Evolutionary conservation across 2,888 invertebrate species (phyloP), one percentile per base, ranked within the genome.

Genomic region (Chalcosyrphus nemorum): DNA sequence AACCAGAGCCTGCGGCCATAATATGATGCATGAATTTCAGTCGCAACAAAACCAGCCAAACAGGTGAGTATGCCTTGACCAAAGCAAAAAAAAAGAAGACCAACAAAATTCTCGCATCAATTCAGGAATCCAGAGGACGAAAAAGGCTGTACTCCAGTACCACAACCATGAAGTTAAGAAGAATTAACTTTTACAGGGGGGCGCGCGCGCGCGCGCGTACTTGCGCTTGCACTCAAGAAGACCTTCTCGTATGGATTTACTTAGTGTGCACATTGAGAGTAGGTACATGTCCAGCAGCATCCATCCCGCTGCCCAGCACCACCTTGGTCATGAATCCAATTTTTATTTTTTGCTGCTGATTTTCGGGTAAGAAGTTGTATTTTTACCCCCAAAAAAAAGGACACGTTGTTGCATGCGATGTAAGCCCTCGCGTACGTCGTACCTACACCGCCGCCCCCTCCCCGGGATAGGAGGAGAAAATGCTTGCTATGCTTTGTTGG

Each of bases 11-110:
- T 72, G 72, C 29, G 74, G 82, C 59, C 76, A 66, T 82, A 68
- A 68, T 82, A 82, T 82, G 82, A 82, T 82, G 77, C 82, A 82
- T 82, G 82, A 78, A 82, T 82, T 78, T 78, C 78, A 82, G 61
- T n/a, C 76, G 32, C 32, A 32, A 72, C 66, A 65, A 77, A 82
- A 82, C 82, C 61, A 59, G 72, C 82, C 82, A 82, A 82, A 78
- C 82, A 82, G 82, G 82, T 82, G 82, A 82, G 77, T 72, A 72
- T 72, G 70, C 47, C 56, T 63, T 72, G 72, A 61, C 77, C 66
- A 78, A 43, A 63, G 27, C 2, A 13, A 15, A 29, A 13, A 15
- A 29, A 29, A 82, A 65, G n/a, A n/a, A n/a, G n/a, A n/a, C n/a
- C n/a, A n/a, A n/a, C n/a, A n/a, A n/a, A n/a, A n/a, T n/a, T n/a